A percentile compares a stretch with the other conserved stretches of the same genome.
Evolutionary conservation across 2,888 invertebrate genomes (phyloP).

Genomic region (Melolontha melolontha): DNA sequence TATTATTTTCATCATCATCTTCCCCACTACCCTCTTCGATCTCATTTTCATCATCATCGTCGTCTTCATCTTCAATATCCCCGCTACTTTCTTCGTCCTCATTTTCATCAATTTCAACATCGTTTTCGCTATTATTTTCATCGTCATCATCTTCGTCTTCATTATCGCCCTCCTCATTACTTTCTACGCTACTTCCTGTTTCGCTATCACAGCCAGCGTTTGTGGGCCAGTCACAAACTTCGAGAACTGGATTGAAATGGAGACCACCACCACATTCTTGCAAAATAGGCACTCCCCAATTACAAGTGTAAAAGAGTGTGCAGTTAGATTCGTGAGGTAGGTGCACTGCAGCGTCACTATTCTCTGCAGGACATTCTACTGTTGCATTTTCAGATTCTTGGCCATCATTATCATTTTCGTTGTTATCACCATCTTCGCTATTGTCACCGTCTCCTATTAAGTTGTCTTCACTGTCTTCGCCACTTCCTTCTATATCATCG

Average conservation of each 20-base stretch:
- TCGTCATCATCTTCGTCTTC: too few relatives aligned
- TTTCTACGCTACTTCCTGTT: background rate
- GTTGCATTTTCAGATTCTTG: too few relatives aligned
- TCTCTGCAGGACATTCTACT: too few relatives aligned
- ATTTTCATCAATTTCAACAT: background rate
- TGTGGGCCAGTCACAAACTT: conserved; percentile 45
- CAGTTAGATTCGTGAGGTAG: too few relatives aligned
- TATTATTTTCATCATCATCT: background rate
- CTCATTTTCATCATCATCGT: background rate
- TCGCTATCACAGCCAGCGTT: background rate
- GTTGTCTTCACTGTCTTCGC: too few relatives aligned
- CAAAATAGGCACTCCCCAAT: too few relatives aligned
- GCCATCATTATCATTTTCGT: too few relatives aligned
- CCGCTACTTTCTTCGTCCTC: background rate
- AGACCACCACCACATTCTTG: conserved; percentile 1
- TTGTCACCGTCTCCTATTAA: too few relatives aligned
- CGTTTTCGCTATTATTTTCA: too few relatives aligned
- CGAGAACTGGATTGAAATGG: conserved; percentile 43
- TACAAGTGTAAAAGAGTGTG: conserved; percentile 39
- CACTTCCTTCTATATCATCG: background rate
- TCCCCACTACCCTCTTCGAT: background rate
- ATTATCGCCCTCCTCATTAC: background rate
- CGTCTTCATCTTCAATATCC: background rate
- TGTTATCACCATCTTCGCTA: too few relatives aligned
- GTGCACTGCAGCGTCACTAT: too few relatives aligned